Evolutionary conservation across 2,113 vertebrate genomes (phyloP), one percentile per base, ranked within the genome.

Genomic region (Engraulis encrasicolus): DNA sequence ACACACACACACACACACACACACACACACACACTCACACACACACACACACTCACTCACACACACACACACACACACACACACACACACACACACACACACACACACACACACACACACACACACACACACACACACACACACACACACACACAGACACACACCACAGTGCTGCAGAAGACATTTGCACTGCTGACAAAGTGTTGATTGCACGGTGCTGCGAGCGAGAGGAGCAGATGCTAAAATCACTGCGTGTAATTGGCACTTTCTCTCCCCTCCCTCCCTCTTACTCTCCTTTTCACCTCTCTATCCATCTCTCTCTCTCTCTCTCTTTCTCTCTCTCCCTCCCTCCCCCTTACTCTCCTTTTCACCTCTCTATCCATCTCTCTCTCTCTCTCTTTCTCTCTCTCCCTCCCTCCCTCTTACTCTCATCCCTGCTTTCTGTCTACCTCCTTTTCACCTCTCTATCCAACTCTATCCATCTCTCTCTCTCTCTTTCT

Each of bases 191-290:
- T 80, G 82, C 90, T 90, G 91, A 89, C 82, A 84, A 88, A 87
- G 91, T 92, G 92, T 92, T 93, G 90, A 94, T 93, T 91, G 86
- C 84, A 86, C 89, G 89, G 89, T 89, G 85, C 86, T 90, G 82
- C 58, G 86, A 84, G 71, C 50, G 50, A 86, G 85, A 81, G 54
- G 78, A 90, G 87, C 92, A 88, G 91, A 89, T 91, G 90, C 87
- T 91, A 85, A 91, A 90, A 90, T 84, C 85, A 89, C 66, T 77
- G 66, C 19, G 23, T 79, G 77, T 37, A 66, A 61, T 66, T 49
- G 79, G 83, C 45, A 48, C 84, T 74, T 50, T 83, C 12, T 40
- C n/a, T n/a, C n/a, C n/a, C n/a, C n/a, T n/a, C n/a, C n/a, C n/a
- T n/a, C 40, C 37, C 61, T 79, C 52, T 82, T 38, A 58, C 74